These are phyloP conservation scores for Thinocorus orbignyianus DNA, from an alignment of 2,113 vertebrate species.

Conservation along the genomic window DNA sequence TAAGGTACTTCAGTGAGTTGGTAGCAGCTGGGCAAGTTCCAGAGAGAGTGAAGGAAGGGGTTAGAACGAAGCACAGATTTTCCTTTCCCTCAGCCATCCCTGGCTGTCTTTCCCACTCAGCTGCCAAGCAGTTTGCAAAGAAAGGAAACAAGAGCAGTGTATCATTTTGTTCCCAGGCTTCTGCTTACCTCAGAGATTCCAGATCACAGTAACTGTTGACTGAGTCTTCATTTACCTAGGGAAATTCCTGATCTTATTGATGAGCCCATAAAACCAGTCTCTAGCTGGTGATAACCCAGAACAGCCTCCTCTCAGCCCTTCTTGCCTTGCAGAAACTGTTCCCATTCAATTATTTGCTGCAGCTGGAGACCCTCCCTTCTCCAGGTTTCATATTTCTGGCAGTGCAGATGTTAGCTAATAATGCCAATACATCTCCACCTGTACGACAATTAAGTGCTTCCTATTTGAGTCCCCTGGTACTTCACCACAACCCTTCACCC, in stretches of 20 bases:
- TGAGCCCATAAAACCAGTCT: neutral
- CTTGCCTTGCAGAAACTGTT: neutral
- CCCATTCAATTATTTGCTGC: neutral
- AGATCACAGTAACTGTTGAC: neutral
- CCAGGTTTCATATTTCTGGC: neutral
- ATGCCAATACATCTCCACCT: neutral
- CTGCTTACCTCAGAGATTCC: conserved; percentile 16
- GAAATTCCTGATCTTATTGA: neutral
- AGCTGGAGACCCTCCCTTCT: neutral
- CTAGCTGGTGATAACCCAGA: neutral
- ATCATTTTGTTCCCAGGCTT: neutral
- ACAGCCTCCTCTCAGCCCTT: neutral
- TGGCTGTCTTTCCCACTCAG: conserved; percentile 1
- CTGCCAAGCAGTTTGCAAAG: conserved; percentile 2
- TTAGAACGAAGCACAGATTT: neutral
- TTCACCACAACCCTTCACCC: neutral
- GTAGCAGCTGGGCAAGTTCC: neutral
- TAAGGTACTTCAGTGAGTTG: neutral
- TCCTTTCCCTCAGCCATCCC: neutral
- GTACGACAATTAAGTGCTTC: neutral
- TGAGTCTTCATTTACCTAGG: neutral
- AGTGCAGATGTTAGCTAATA: neutral
- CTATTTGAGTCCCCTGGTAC: neutral
- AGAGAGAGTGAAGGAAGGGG: neutral
- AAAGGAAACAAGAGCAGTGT: neutral